phyloP scores from a whole-genome alignment of 2,888 invertebrate species.

The Frankliniella intonsa region DNA sequence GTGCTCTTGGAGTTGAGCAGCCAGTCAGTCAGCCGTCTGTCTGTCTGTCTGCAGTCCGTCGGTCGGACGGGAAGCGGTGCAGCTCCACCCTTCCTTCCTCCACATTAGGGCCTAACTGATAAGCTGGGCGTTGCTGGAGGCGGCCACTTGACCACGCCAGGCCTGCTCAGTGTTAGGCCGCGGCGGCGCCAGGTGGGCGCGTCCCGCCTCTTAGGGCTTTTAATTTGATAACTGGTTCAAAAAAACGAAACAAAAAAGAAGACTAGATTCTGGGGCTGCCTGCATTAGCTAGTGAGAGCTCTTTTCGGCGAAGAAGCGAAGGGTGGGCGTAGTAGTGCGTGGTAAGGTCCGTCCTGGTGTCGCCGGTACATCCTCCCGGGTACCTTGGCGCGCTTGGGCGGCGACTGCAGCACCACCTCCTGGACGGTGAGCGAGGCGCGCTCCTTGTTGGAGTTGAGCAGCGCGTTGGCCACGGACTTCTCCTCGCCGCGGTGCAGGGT shows the following conservation, averaged over 20 bases:
- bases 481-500: conserved; percentile 83
- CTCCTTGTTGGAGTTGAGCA: conserved; percentile 55
- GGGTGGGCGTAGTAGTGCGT: too few species aligned
- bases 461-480: conserved; percentile 65
- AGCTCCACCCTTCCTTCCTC: neutral
- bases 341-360: neutral
- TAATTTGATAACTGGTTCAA: too few species aligned
- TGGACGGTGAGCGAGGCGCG: conserved; percentile 47
- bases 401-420: conserved; percentile 47
- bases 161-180: neutral
- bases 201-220: too few species aligned
- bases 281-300: neutral
- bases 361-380: too few species aligned
- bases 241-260: too few species aligned
- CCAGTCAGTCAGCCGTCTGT: neutral
- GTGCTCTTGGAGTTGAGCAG: too few species aligned
- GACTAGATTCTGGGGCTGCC: neutral
- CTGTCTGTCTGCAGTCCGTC: neutral
- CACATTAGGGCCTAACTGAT: neutral
- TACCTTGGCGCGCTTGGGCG: conserved; percentile 76
- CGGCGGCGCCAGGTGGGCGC: neutral
- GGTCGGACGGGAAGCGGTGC: neutral
- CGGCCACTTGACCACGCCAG: neutral
- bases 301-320: too few species aligned
- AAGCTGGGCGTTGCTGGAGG: neutral